phyloP scores from a whole-genome alignment of 2,113 vertebrate species.

The Neogale vison region DNA sequence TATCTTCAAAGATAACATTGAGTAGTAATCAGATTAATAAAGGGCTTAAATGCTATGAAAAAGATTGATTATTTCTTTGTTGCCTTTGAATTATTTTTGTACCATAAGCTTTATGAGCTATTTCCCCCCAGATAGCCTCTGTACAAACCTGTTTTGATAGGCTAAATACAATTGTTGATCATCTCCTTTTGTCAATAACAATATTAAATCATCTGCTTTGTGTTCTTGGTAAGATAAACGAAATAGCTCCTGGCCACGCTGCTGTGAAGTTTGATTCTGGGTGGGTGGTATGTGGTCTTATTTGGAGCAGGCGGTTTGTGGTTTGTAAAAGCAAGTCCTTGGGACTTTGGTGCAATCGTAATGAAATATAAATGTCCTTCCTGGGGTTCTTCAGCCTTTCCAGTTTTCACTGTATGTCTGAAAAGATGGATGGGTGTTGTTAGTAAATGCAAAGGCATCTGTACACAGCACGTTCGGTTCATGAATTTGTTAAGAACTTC shows the following conservation, averaged over 20 bases:
- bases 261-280: not conserved
- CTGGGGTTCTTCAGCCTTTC: not conserved
- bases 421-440: not conserved
- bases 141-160: not conserved
- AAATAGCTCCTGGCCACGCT: not conserved
- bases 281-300: not conserved
- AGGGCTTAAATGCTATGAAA: not conserved
- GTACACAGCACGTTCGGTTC: not conserved
- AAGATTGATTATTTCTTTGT: not conserved
- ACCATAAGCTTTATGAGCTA: not conserved
- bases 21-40: not conserved
- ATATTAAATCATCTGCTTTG: not conserved
- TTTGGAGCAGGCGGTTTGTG: not conserved
- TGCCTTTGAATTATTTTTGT: conserved; percentile 18
- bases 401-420: conserved; percentile 44
- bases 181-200: not conserved
- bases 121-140: not conserved
- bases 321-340: not conserved
- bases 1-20: not conserved
- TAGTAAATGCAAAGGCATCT: conserved; percentile 44
- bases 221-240: not conserved
- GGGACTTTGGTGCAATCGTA: not conserved
- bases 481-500: not conserved
- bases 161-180: not conserved
- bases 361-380: conserved; percentile 48